Evolutionary conservation across 1,140 invertebrate genomes (phyloP).

Genomic region (Planococcus citri): DNA sequence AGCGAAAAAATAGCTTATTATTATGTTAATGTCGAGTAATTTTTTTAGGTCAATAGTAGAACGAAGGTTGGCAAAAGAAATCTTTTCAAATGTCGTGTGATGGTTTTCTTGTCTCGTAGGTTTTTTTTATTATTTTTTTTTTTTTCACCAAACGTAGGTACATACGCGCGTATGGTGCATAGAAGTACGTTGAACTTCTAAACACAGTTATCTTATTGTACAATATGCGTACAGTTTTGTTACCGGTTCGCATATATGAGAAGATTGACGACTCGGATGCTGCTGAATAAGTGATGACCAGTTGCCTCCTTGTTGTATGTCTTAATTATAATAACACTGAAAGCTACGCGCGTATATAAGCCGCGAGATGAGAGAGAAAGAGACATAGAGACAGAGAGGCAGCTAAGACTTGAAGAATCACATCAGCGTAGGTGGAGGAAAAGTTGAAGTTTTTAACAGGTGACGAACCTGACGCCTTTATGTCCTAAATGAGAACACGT

Average conservation of each 20-base stretch:
- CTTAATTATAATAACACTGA: conserved; percentile 18
- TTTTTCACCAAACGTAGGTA: too few relatives aligned
- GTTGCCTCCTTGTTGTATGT: conserved; percentile 18
- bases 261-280: not conserved
- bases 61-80: not conserved
- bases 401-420: too few relatives aligned
- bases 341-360: not conserved
- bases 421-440: conserved; percentile 5
- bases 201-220: not conserved
- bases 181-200: not conserved
- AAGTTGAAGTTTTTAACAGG: conserved; percentile 16
- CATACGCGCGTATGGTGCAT: too few relatives aligned
- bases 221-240: not conserved
- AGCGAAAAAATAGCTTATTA: not conserved
- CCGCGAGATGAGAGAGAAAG: not conserved
- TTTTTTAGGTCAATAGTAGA: conserved; percentile 7
- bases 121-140: too few relatives aligned
- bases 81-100: conserved; percentile 7
- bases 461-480: conserved; percentile 17
- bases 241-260: not conserved
- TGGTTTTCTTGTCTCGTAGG: not conserved
- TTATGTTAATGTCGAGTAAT: conserved; percentile 7
- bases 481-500: conserved; percentile 20
- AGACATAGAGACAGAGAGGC: not conserved
- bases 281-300: conserved; percentile 13